Percentiles rank a stretch among this genome's conserved stretches.
Evolutionary conservation across 53 echinoderm and acorn worm genomes (phyloP).

Genomic region (Actinopyga echinites): DNA sequence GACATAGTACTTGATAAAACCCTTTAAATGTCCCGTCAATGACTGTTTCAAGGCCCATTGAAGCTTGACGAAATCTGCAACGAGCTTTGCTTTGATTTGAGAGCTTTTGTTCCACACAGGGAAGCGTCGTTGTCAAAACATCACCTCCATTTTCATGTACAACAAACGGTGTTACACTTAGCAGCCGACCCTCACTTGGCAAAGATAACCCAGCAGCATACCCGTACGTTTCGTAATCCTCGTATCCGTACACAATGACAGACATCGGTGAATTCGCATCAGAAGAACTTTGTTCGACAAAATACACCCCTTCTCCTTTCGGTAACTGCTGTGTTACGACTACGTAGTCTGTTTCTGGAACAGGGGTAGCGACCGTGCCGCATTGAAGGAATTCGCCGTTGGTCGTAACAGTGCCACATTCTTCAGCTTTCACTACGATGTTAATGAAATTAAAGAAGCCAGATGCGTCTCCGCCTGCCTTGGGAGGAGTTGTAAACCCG

Average conservation of each 20-base stretch:
- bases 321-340: constrained; percentile 42
- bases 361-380: constrained; percentile 10
- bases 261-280: constrained; percentile 46
- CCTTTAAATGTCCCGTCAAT: constrained; percentile 35
- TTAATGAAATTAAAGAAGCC: constrained; percentile 62
- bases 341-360: constrained; percentile 49
- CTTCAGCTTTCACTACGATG: constrained; percentile 47
- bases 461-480: constrained; percentile 41
- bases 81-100: background rate
- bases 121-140: constrained; percentile 49
- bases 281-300: constrained; percentile 53
- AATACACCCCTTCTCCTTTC: constrained; percentile 63
- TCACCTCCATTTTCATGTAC: constrained; percentile 65
- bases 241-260: constrained; percentile 70
- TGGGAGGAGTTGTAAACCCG: constrained; percentile 61
- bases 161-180: constrained; percentile 45
- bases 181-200: constrained; percentile 42
- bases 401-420: constrained; percentile 34
- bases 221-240: constrained; percentile 60
- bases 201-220: constrained; percentile 70
- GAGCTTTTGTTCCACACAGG: constrained; percentile 30
- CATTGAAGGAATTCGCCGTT: constrained; percentile 37
- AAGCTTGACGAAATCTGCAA: constrained; percentile 55
- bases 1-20: constrained; percentile 47
- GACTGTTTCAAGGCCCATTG: constrained; percentile 3